Evolutionary conservation across 1,140 invertebrate genomes (phyloP).

Genomic region (Brachionus asplanchnoidis): DNA sequence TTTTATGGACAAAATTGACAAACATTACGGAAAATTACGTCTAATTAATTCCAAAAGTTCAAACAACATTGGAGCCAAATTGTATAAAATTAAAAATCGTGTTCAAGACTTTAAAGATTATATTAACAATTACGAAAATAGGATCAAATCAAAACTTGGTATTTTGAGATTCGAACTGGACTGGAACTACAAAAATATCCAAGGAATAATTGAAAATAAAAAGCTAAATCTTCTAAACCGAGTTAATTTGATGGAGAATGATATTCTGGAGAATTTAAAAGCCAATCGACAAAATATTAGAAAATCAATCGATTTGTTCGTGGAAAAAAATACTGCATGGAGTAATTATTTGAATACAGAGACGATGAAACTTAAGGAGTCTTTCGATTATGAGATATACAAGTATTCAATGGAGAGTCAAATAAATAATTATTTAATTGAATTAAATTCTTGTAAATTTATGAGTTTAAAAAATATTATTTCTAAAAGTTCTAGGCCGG

Average conservation of each 20-base stretch:
- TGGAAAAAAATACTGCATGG: background rate
- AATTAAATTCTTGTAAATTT: background rate
- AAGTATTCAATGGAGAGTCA: background rate
- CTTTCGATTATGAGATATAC: conserved; percentile 13
- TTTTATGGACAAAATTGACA: conserved; percentile 18
- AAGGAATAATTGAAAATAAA: background rate
- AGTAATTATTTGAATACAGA: conserved; percentile 9
- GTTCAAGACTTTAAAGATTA: background rate
- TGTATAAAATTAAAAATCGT: conserved; percentile 2
- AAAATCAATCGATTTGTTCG: background rate
- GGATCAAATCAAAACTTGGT: background rate
- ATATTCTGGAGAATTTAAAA: background rate
- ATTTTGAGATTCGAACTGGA: background rate
- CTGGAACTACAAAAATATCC: background rate
- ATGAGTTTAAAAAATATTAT: background rate
- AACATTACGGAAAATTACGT: background rate
- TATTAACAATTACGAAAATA: background rate
- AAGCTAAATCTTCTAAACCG: background rate
- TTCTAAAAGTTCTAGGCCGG: background rate
- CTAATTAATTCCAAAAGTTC: background rate
- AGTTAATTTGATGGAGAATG: background rate
- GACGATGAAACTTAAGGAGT: background rate
- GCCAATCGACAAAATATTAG: background rate
- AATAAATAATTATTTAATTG: background rate
- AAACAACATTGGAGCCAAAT: background rate